A percentile compares a stretch with the other conserved stretches of the same genome.
phyloP scores from a whole-genome alignment of 1,140 invertebrate species.

The Drosophila novamexicana region DNA sequence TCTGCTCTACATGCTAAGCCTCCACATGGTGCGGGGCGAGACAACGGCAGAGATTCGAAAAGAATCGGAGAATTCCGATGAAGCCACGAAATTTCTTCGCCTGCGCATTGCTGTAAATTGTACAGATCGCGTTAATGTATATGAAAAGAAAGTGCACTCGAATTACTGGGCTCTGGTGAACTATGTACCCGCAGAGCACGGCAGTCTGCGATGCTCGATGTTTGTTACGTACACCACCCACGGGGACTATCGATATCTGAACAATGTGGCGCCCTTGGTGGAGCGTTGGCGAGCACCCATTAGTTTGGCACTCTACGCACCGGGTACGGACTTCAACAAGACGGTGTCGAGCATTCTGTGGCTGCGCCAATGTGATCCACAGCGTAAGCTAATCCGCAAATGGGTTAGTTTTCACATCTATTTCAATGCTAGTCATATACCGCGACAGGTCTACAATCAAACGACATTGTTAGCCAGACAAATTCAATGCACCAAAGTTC shows the following conservation, averaged over 20 bases:
- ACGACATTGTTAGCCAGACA: slow-evolving; percentile 85
- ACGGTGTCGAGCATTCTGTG: slow-evolving; percentile 88
- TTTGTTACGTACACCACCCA: slow-evolving; percentile 95
- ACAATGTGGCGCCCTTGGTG: slow-evolving; percentile 93
- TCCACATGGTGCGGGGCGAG: not conserved
- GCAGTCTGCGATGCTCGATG: slow-evolving; percentile 88
- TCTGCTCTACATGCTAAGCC: not conserved
- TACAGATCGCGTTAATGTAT: slow-evolving; percentile 86
- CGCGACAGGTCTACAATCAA: slow-evolving; percentile 86
- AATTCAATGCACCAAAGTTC: slow-evolving; percentile 88
- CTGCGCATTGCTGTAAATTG: slow-evolving; percentile 85
- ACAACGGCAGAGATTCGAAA: not conserved
- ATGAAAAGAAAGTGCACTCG: slow-evolving; percentile 89
- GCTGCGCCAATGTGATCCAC: slow-evolving; percentile 87
- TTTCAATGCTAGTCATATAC: slow-evolving; percentile 92
- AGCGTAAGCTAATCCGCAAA: slow-evolving; percentile 88
- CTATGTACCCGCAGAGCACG: slow-evolving; percentile 88
- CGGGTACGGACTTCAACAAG: slow-evolving; percentile 88
- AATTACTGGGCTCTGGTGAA: slow-evolving; percentile 95
- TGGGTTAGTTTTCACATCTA: slow-evolving; percentile 93
- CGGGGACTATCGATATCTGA: slow-evolving; percentile 94
- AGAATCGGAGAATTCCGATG: not conserved
- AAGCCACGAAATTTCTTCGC: not conserved
- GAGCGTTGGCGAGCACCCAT: slow-evolving; percentile 89
- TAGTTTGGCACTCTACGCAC: slow-evolving; percentile 90